Conservation (phyloP, 2,113 vertebrate species). For the Telmatochromis sp. region DNA sequence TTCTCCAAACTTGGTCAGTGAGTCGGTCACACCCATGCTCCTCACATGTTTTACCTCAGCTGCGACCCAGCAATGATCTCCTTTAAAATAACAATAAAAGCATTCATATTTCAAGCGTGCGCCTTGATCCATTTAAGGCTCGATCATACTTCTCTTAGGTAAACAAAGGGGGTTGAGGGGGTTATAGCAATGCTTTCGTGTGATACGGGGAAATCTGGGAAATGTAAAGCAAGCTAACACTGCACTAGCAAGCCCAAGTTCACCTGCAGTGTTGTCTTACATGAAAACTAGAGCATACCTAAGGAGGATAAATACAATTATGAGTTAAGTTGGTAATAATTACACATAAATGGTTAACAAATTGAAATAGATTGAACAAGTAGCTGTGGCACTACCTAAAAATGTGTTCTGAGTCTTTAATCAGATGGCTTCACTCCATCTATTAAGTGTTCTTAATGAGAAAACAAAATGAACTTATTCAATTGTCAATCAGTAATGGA, state of each 20-base stretch:
- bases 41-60: constrained; percentile 11
- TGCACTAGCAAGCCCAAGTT: neutral
- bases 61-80: constrained; percentile 14
- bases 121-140: constrained; percentile 12
- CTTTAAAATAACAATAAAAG: constrained; percentile 21
- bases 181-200: neutral
- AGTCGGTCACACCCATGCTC: neutral
- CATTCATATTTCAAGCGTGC: constrained; percentile 1
- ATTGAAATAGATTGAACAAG: neutral
- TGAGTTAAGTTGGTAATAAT: neutral
- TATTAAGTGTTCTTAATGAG: neutral
- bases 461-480: neutral
- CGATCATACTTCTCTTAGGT: neutral
- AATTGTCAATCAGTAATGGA: neutral
- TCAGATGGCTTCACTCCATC: neutral
- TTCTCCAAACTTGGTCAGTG: constrained; percentile 17
- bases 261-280: too few relatives aligned
- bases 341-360: neutral
- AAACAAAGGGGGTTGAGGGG: neutral
- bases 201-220: neutral
- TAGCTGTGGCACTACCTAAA: neutral
- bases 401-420: neutral
- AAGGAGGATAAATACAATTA: neutral
- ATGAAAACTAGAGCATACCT: neutral
- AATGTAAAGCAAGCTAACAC: neutral